Base-by-base conservation (phyloP, 2,797 vertebrate species). In the Cephalopachus bancanus region DNA sequence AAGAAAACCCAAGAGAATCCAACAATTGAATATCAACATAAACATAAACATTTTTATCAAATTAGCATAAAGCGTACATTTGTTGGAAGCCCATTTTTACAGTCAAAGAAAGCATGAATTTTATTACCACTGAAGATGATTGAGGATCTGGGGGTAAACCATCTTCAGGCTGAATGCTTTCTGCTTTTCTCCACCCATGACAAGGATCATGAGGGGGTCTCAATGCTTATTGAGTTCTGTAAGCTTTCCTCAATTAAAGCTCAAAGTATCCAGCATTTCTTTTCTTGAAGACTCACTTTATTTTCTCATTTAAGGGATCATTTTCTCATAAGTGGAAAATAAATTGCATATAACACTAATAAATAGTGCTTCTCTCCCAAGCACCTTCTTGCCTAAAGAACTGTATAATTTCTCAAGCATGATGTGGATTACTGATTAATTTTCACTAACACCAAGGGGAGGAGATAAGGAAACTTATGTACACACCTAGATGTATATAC, bases 281-380 rank as follows among this genome's bases (percentile, higher is more conserved):
- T 96, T 92, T 89, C 88, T 92, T 67, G 83, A 96, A 94, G 7
- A 12, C 78, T 92, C 33, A 88, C 28, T 94, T 87, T 97, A 71
- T 87, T 92, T 93, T 91, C 59, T 94, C 37, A 89, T 69, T 80
- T 94, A 96, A 95, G 26, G 28, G 95, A 89, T 67, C 9, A 30
- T 91, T 90, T 92, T 95, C 86, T 93, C 65, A 72, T 64, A 96
- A 89, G 96, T 94, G 24, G 30, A 93, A 93, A 87, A 93, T 91
- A 97, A 95, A 90, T 83, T 76, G 17, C 49, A 22, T 30, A 49
- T 62, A 79, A 44, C 20, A 83, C 92, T 95, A 95, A 93, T 95
- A 97, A 96, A 83, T 80, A 78, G 49, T n/a, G 1, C 30, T 86
- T 19, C 37, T 92, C 26, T 94, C 33, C 51, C 30, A 30, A 92